Evolutionary conservation across 2,797 vertebrate species (phyloP).

Genomic region (Acanthurus leucopareius): DNA sequence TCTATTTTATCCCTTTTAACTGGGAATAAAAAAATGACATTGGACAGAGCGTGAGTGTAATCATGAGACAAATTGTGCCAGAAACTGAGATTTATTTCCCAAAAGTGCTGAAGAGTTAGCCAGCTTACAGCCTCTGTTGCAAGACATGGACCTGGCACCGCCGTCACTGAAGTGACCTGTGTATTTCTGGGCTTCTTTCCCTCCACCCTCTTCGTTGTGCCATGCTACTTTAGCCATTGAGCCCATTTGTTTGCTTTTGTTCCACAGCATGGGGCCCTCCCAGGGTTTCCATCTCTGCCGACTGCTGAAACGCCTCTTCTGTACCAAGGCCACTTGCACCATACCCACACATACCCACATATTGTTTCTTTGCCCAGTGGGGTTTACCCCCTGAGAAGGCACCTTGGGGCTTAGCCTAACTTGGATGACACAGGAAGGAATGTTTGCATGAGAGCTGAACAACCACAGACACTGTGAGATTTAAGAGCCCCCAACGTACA

Average conservation of each 20-base stretch:
- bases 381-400: slow-evolving; percentile 38
- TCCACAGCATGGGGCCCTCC: slow-evolving; percentile 78
- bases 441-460: slow-evolving; percentile 42
- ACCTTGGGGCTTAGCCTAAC: slow-evolving; percentile 37
- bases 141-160: slow-evolving; percentile 46
- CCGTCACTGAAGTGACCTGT: slow-evolving; percentile 54
- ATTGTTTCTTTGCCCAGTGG: slow-evolving; percentile 48
- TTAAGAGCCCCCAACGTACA: slow-evolving; percentile 59
- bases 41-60: not conserved
- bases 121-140: slow-evolving; percentile 36
- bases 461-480: slow-evolving; percentile 51
- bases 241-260: slow-evolving; percentile 81
- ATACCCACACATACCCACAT: slow-evolving; percentile 56
- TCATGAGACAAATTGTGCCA: slow-evolving; percentile 10
- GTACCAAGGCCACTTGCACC: slow-evolving; percentile 61
- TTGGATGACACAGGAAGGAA: slow-evolving; percentile 47
- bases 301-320: slow-evolving; percentile 61
- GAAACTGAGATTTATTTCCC: slow-evolving; percentile 20
- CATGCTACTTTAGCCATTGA: slow-evolving; percentile 70
- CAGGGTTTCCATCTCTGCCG: slow-evolving; percentile 63
- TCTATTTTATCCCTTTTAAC: not conserved
- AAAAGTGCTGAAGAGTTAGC: slow-evolving; percentile 21
- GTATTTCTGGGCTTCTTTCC: slow-evolving; percentile 53
- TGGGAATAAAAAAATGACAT: not conserved
- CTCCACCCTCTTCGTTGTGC: slow-evolving; percentile 62